phyloP scores from a whole-genome alignment of 2,113 vertebrate genomes.

The Oxyura jamaicensis region DNA sequence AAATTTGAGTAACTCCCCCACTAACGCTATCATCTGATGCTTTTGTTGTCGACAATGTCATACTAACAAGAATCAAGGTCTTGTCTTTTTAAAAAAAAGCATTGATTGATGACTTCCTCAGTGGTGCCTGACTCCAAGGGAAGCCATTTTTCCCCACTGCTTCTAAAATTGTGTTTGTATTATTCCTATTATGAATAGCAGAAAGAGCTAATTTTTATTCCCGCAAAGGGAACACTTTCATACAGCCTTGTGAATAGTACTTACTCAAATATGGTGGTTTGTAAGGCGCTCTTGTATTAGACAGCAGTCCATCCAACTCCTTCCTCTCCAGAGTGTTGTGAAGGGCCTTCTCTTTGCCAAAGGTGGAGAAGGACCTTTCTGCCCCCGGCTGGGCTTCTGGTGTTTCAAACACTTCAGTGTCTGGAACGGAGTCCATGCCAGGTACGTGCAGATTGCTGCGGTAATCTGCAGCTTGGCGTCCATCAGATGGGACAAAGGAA shows the following conservation, averaged over 20 bases:
- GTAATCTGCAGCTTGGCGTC: constrained; percentile 95
- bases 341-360: constrained; percentile 95
- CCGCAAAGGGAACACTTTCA: constrained; percentile 29
- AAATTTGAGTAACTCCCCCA: not conserved
- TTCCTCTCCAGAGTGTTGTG: constrained; percentile 93
- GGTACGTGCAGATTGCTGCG: constrained; percentile 99
- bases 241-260: constrained; percentile 75
- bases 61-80: not conserved
- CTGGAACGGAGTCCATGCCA: constrained; percentile 98
- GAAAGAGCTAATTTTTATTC: not conserved
- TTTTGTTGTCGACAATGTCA: not conserved
- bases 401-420: constrained; percentile 96
- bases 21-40: not conserved
- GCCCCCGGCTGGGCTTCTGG: constrained; percentile 84
- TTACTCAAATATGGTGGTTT: constrained; percentile 96
- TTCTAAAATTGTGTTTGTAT: not conserved
- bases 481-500: constrained; percentile 92
- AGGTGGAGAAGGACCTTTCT: constrained; percentile 95
- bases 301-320: constrained; percentile 94
- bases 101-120: not conserved
- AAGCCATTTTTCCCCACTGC: not conserved
- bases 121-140: not conserved
- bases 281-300: constrained; percentile 93
- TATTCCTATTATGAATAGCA: constrained; percentile 1
- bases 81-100: not conserved